Conservation (phyloP, 2,797 vertebrate species). For the Arctocebus calabarensis region DNA sequence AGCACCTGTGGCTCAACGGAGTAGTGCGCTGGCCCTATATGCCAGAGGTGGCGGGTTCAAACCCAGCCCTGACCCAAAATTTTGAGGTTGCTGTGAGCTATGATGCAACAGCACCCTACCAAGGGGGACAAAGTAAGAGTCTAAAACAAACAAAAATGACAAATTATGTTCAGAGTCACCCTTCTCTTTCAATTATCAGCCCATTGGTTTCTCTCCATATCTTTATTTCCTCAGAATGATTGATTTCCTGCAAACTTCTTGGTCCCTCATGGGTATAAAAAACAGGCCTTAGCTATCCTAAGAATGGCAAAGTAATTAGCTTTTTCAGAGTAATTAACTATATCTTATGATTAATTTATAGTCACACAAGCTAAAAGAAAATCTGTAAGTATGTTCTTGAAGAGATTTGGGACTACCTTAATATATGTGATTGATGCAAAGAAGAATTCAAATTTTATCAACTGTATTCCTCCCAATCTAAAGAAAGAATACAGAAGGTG, state of each 20-base stretch:
- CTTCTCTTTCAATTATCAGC: not conserved
- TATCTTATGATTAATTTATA: constrained; percentile 7
- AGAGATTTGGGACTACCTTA: not conserved
- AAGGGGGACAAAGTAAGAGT: too few species aligned
- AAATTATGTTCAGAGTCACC: not conserved
- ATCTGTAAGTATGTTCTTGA: not conserved
- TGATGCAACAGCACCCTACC: too few species aligned
- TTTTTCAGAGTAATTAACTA: not conserved
- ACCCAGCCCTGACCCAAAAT: too few species aligned
- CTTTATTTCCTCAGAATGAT: not conserved
- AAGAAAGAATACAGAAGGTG: not conserved
- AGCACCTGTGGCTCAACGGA: too few species aligned
- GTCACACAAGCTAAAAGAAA: not conserved
- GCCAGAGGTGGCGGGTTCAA: too few species aligned
- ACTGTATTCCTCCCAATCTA: not conserved
- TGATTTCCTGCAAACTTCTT: not conserved
- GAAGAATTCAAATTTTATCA: constrained; percentile 28
- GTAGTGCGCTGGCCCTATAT: too few species aligned
- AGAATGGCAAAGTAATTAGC: not conserved
- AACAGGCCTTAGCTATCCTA: not conserved
- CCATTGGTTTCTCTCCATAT: not conserved
- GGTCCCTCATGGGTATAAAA: not conserved
- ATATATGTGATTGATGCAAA: not conserved
- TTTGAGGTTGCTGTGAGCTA: too few species aligned
- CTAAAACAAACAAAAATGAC: too few species aligned